These are phyloP conservation scores for Isoperla grammatica DNA, from an alignment of 2,888 invertebrate species.

Conservation along the genomic window DNA sequence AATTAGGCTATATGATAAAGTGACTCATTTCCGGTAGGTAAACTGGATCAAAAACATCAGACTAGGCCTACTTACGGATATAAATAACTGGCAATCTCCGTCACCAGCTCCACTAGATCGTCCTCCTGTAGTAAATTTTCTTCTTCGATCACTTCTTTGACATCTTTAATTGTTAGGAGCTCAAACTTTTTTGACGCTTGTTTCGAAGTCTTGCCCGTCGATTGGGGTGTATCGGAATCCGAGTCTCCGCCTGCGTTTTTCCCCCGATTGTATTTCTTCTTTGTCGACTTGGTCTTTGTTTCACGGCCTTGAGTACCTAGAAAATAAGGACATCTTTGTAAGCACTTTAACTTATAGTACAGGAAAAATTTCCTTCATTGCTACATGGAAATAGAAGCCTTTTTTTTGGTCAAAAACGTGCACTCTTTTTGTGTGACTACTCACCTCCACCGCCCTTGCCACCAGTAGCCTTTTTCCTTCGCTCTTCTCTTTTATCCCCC, in stretches of 20 bases:
- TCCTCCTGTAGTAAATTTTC: slow-evolving; percentile 50
- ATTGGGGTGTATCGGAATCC: slow-evolving; percentile 50
- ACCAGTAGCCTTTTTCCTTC: slow-evolving; percentile 77
- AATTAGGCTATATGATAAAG: too few species aligned
- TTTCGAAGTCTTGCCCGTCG: slow-evolving; percentile 1
- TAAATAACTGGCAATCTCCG: slow-evolving; percentile 62
- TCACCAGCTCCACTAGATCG: slow-evolving; percentile 63
- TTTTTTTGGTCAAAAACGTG: too few species aligned
- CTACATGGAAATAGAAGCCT: too few species aligned
- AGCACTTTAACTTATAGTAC: too few species aligned
- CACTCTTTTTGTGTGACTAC: too few species aligned
- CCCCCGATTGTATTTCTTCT: slow-evolving; percentile 54
- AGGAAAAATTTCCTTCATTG: too few species aligned
- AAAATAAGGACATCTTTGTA: background rate
- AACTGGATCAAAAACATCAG: too few species aligned
- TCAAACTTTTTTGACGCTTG: slow-evolving; percentile 49
- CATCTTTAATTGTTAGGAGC: slow-evolving; percentile 60
- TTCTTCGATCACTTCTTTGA: slow-evolving; percentile 56
- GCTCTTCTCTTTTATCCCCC: slow-evolving; percentile 76
- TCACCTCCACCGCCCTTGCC: slow-evolving; percentile 85
- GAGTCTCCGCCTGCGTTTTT: slow-evolving; percentile 57
- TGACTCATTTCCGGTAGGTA: too few species aligned
- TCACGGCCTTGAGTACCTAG: slow-evolving; percentile 61
- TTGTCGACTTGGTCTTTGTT: slow-evolving; percentile 92
- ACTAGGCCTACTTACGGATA: slow-evolving; percentile 50